Evolutionary conservation across 2,888 invertebrate species (phyloP).

Genomic region (Megalurothrips usitatus): DNA sequence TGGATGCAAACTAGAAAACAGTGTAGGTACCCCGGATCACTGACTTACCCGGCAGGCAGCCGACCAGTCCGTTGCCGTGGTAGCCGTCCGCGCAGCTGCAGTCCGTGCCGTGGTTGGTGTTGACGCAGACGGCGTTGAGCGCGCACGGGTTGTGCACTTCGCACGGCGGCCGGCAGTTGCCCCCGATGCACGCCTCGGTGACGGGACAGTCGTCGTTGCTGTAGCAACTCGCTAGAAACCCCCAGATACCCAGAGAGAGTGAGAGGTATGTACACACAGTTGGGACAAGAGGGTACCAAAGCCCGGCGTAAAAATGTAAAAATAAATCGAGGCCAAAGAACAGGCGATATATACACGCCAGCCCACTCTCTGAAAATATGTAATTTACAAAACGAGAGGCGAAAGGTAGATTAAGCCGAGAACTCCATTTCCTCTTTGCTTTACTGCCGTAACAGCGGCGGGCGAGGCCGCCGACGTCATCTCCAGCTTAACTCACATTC

Average conservation of each 20-base stretch:
- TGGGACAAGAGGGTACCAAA: constrained; percentile 1
- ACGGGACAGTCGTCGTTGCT: constrained; percentile 78
- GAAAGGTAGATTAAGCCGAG: too few relatives aligned
- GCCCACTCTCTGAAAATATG: not conserved
- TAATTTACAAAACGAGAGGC: too few relatives aligned
- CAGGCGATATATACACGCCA: not conserved
- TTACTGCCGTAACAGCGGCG: too few relatives aligned
- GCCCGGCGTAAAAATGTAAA: not conserved
- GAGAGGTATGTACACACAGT: constrained; percentile 26
- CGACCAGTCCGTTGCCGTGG: constrained; percentile 79
- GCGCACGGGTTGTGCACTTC: constrained; percentile 79
- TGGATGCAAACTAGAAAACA: too few relatives aligned
- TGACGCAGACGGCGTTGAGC: constrained; percentile 77
- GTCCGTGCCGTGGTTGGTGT: constrained; percentile 80
- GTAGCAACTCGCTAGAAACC: constrained; percentile 71
- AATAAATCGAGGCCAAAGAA: not conserved
- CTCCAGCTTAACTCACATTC: too few relatives aligned
- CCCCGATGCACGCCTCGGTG: constrained; percentile 81
- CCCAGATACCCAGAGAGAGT: constrained; percentile 43
- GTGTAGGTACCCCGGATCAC: too few relatives aligned
- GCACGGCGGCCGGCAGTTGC: constrained; percentile 82
- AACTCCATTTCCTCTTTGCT: too few relatives aligned
- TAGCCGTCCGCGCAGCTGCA: constrained; percentile 82
- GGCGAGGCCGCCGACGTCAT: too few relatives aligned
- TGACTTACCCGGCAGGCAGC: constrained; percentile 69